These are phyloP conservation scores for Dreissena rostriformis DNA, from an alignment of 1,140 invertebrate species.

Conservation along the genomic window DNA sequence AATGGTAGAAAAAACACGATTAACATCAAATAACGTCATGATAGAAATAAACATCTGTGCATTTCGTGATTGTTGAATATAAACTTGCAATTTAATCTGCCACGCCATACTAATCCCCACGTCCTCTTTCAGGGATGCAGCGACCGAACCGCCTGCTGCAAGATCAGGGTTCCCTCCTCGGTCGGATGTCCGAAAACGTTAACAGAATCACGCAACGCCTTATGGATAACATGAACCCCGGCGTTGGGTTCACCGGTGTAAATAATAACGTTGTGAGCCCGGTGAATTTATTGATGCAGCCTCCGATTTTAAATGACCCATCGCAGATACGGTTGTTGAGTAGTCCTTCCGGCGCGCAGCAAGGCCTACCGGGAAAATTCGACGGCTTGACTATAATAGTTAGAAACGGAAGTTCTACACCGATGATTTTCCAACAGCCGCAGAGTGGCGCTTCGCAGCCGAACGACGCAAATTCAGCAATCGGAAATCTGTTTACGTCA, in stretches of 20 bases:
- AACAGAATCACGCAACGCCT: constrained; percentile 31
- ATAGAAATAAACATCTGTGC: not conserved
- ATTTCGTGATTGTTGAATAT: not conserved
- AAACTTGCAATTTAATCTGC: no score
- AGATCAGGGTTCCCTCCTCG: constrained; percentile 3
- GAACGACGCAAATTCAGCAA: not conserved
- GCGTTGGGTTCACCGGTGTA: not conserved
- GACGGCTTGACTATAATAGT: not conserved
- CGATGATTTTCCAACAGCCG: not conserved
- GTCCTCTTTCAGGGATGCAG: constrained; percentile 19
- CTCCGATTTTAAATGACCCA: constrained; percentile 23
- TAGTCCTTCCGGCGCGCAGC: not conserved
- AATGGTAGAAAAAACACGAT: no score
- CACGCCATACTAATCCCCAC: not conserved
- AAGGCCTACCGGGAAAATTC: not conserved
- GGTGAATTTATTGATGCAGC: constrained; percentile 4
- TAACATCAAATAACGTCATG: no score
- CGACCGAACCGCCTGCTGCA: constrained; percentile 8
- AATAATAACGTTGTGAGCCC: not conserved
- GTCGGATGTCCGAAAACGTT: not conserved
- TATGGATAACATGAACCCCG: constrained; percentile 24
- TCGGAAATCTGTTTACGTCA: not conserved
- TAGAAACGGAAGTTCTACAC: not conserved
- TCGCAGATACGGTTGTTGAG: not conserved
- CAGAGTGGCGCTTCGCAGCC: not conserved